Percentiles rank a stretch among this genome's conserved stretches.
These are phyloP conservation scores for Protonibea diacanthus DNA, from an alignment of 2,797 vertebrate genomes.

Conservation along the genomic window DNA sequence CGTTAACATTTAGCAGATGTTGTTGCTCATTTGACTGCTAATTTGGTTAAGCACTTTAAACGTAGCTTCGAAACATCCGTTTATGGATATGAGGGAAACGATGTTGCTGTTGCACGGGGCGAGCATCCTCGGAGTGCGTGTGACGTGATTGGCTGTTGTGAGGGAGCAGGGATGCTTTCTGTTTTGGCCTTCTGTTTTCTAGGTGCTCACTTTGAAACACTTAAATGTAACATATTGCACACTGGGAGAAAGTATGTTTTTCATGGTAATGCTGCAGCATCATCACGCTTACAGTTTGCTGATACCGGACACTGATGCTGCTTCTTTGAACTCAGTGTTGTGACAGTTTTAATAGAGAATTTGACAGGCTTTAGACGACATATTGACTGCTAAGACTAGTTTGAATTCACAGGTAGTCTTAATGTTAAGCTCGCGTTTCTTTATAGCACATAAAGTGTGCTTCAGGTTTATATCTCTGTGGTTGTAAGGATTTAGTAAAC, in stretches of 20 bases:
- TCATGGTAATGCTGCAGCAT: neutral
- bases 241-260: neutral
- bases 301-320: neutral
- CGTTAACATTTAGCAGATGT: constrained; percentile 88
- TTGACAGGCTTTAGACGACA: constrained; percentile 7
- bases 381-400: constrained; percentile 13
- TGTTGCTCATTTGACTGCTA: constrained; percentile 94
- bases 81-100: constrained; percentile 80
- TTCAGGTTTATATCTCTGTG: constrained; percentile 23
- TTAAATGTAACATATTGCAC: constrained; percentile 9
- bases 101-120: constrained; percentile 58
- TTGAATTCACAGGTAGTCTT: constrained; percentile 28
- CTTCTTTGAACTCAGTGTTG: constrained; percentile 10
- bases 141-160: constrained; percentile 44
- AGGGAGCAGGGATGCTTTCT: constrained; percentile 27
- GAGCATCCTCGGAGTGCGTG: constrained; percentile 39
- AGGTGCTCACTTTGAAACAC: constrained; percentile 6
- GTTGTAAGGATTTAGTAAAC: constrained; percentile 59
- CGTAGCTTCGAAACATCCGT: constrained; percentile 77
- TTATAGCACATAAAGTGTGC: constrained; percentile 17
- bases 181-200: constrained; percentile 23
- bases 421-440: constrained; percentile 38
- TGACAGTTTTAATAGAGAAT: constrained; percentile 10
- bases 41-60: constrained; percentile 91
- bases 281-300: neutral